Evolutionary conservation across 2,113 vertebrate genomes (phyloP).

Genomic region (Labeo rohita): DNA sequence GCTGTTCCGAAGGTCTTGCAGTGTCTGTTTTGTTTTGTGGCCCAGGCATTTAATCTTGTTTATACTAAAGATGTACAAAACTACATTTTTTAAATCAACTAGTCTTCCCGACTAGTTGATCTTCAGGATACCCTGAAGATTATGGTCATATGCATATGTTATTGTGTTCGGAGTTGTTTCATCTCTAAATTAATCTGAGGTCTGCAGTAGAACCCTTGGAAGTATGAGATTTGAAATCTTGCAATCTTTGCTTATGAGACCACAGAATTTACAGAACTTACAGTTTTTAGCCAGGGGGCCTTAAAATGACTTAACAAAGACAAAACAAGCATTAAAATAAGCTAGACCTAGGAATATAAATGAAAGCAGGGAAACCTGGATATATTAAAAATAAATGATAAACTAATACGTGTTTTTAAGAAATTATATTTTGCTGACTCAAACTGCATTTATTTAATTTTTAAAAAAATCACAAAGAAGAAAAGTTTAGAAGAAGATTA

Average conservation of each 20-base stretch:
- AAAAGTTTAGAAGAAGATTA: neutral
- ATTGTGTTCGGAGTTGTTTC: neutral
- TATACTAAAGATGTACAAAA: neutral
- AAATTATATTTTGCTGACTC: neutral
- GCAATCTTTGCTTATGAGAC: too few species aligned
- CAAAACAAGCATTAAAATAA: neutral
- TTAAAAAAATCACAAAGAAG: neutral
- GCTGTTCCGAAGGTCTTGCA: slow-evolving; percentile 18
- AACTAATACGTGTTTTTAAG: neutral
- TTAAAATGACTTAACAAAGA: neutral
- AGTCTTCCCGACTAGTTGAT: neutral
- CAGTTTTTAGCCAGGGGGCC: too few species aligned
- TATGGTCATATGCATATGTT: neutral
- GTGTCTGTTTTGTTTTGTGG: slow-evolving; percentile 29
- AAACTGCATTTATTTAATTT: neutral
- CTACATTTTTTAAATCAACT: neutral
- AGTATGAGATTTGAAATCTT: neutral
- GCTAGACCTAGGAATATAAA: neutral
- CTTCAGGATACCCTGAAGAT: neutral
- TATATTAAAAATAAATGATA: neutral
- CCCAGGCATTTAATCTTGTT: neutral
- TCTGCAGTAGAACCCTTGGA: neutral
- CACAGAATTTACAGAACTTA: too few species aligned
- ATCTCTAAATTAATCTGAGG: neutral
- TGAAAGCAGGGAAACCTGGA: neutral